Percentiles rank a stretch among this genome's conserved stretches.
These are phyloP conservation scores for Ailuropoda melanoleuca DNA, from an alignment of 2,113 vertebrate genomes.

Conservation along the genomic window DNA sequence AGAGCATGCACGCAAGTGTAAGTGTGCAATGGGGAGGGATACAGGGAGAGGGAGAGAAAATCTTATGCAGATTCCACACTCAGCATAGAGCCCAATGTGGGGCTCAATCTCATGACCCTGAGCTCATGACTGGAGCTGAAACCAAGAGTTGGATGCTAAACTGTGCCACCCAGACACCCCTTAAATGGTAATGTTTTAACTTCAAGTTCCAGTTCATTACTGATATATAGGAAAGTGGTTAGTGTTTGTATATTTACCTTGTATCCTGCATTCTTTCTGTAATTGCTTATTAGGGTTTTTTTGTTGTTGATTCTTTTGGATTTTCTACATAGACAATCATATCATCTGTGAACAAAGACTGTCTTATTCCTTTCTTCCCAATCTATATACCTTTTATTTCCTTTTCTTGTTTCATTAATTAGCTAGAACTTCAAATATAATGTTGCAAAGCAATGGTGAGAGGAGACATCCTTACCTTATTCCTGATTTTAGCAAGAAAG, in stretches of 20 bases:
- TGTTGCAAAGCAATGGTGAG: background rate
- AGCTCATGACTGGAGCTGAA: too few relatives aligned
- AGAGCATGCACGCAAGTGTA: too few relatives aligned
- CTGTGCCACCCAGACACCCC: too few relatives aligned
- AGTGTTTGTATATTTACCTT: background rate
- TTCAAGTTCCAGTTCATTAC: background rate
- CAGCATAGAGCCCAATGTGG: too few relatives aligned
- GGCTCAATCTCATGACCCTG: too few relatives aligned
- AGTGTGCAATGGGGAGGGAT: too few relatives aligned
- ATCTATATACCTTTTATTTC: background rate
- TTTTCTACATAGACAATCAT: background rate
- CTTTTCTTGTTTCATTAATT: background rate
- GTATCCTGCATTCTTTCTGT: background rate
- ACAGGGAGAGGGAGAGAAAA: too few relatives aligned
- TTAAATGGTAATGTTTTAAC: background rate
- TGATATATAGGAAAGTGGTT: background rate
- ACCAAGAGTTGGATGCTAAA: too few relatives aligned
- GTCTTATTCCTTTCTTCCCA: background rate
- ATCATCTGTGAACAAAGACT: background rate
- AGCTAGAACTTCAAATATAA: background rate
- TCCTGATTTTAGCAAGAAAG: background rate
- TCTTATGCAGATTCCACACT: too few relatives aligned
- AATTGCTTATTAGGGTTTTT: background rate
- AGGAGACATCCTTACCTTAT: background rate
- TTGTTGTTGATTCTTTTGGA: background rate